phyloP scores from a whole-genome alignment of 2,888 invertebrate genomes.

The Melanostoma mellinum region DNA sequence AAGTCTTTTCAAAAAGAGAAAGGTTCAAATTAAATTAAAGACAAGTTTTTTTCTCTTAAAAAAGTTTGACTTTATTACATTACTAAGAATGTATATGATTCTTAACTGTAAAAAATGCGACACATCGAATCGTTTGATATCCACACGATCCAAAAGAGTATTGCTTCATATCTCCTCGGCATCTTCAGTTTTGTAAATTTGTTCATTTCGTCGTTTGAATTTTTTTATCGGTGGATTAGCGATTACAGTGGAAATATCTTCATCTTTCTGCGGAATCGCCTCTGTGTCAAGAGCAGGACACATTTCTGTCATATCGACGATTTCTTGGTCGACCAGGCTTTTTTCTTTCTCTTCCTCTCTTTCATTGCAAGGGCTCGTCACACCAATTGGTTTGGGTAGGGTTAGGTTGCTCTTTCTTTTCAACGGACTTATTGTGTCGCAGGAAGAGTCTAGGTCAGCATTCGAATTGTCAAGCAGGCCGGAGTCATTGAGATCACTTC shows the following conservation, averaged over 20 bases:
- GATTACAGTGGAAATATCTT: conserved; percentile 31
- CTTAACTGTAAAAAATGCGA: too few species aligned
- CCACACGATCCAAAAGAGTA: neutral
- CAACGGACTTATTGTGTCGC: conserved; percentile 73
- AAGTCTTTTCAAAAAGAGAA: too few species aligned
- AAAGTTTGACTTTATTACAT: conserved; percentile 12
- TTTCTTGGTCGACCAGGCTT: conserved; percentile 49
- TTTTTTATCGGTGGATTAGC: conserved; percentile 77
- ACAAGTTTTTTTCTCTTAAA: neutral
- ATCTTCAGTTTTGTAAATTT: conserved; percentile 77
- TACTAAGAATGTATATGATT: neutral
- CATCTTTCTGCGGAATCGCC: neutral
- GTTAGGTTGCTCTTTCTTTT: conserved; percentile 77
- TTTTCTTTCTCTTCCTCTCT: conserved; percentile 72
- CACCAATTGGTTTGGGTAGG: conserved; percentile 75
- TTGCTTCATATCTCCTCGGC: conserved; percentile 66
- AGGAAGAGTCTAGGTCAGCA: conserved; percentile 71
- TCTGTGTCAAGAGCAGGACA: conserved; percentile 10
- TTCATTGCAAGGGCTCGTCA: conserved; percentile 40
- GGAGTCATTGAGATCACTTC: conserved; percentile 67
- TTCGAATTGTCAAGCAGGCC: conserved; percentile 70
- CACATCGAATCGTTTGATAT: neutral
- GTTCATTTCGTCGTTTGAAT: conserved; percentile 80
- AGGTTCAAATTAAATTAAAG: too few species aligned
- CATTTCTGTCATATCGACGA: conserved; percentile 17